A percentile compares a stretch with the other conserved stretches of the same genome.
Evolutionary conservation across 2,113 vertebrate species (phyloP).

Genomic region (Ochotona princeps): DNA sequence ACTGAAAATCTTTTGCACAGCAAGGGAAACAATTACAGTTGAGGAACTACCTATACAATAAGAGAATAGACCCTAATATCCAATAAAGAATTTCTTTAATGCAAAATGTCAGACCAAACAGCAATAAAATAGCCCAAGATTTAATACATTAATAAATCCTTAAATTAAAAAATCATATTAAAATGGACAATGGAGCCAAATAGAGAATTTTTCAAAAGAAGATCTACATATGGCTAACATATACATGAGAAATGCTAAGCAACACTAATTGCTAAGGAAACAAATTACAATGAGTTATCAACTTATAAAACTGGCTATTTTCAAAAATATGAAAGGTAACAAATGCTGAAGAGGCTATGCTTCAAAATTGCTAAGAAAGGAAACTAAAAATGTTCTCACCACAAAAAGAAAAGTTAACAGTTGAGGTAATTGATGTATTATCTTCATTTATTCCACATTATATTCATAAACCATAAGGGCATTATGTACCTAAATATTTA

Average conservation of each 20-base stretch:
- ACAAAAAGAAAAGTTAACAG: not conserved
- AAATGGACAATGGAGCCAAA: not conserved
- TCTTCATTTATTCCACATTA: not conserved
- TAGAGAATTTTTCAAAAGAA: not conserved
- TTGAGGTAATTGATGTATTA: not conserved
- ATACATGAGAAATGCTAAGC: not conserved
- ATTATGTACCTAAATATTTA: not conserved
- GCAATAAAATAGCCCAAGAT: not conserved
- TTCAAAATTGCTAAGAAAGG: not conserved
- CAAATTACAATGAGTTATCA: not conserved
- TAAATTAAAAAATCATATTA: too few species aligned
- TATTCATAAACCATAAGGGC: not conserved
- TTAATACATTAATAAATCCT: too few species aligned
- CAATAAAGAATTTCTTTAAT: not conserved
- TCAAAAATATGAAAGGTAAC: too few species aligned
- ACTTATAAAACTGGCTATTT: not conserved
- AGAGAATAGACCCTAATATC: not conserved
- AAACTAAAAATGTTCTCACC: not conserved
- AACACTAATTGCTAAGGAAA: too few species aligned
- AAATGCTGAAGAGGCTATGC: too few species aligned
- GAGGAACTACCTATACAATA: not conserved
- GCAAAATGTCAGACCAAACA: not conserved
- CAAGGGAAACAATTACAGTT: not conserved
- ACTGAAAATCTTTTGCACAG: not conserved
- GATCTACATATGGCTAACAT: not conserved